Conservation (phyloP, 1,140 invertebrate species). For the Cyclargus thomasi region DNA sequence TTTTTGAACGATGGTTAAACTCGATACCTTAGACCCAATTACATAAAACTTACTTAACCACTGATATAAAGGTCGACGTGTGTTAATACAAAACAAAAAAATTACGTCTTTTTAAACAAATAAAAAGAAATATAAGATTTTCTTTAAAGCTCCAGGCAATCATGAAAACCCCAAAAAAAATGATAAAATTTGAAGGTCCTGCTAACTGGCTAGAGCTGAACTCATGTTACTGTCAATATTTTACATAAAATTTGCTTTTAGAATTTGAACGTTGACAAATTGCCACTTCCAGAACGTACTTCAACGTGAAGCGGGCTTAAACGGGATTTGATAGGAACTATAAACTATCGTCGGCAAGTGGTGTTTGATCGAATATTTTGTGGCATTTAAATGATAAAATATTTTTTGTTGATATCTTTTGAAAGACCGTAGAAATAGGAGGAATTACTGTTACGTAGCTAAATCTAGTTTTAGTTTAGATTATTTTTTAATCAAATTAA, state of each 20-base stretch:
- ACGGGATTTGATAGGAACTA: background rate
- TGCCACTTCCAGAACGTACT: background rate
- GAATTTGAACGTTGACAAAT: conserved; percentile 1
- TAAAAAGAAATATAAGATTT: too few relatives aligned
- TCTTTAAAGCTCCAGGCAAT: background rate
- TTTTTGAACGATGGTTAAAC: too few relatives aligned
- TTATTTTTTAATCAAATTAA: too few relatives aligned
- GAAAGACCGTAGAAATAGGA: too few relatives aligned
- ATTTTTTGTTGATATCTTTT: too few relatives aligned
- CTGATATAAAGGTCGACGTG: too few relatives aligned
- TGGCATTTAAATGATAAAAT: background rate
- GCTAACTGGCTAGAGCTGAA: conserved; percentile 33
- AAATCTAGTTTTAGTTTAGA: too few relatives aligned
- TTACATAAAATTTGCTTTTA: conserved; percentile 23
- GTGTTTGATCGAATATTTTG: background rate
- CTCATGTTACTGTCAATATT: conserved; percentile 46
- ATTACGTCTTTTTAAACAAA: background rate
- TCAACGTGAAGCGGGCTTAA: background rate
- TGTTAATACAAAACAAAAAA: background rate
- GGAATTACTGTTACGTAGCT: too few relatives aligned
- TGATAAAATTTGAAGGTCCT: conserved; percentile 66
- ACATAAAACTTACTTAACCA: too few relatives aligned
- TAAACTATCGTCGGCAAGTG: background rate
- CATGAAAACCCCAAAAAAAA: too few relatives aligned
- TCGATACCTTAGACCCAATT: too few relatives aligned